phyloP scores from a whole-genome alignment of 2,888 invertebrate species.

The Heliconius erato region DNA sequence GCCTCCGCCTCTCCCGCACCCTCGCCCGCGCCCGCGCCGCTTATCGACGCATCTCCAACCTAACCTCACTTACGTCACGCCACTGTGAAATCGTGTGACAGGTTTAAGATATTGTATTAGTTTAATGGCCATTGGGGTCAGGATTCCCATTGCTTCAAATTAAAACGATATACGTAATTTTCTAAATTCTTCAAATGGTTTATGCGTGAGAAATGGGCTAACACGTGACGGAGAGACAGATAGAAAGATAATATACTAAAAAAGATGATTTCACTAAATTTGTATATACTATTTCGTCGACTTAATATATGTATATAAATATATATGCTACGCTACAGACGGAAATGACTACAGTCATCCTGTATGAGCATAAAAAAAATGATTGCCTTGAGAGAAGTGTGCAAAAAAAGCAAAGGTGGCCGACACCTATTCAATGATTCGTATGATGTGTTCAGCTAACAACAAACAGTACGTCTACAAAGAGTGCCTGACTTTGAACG shows the following conservation, averaged over 20 bases:
- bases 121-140: slow-evolving; percentile 46
- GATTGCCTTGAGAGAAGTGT: slow-evolving; percentile 42
- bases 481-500: slow-evolving; percentile 84
- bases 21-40: slow-evolving; percentile 66
- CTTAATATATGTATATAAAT: background rate
- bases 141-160: slow-evolving; percentile 39
- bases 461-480: slow-evolving; percentile 81
- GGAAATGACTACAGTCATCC: slow-evolving; percentile 11
- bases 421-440: slow-evolving; percentile 78
- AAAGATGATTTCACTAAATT: background rate
- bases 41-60: slow-evolving; percentile 83
- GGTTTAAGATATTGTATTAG: slow-evolving; percentile 56
- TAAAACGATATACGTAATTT: slow-evolving; percentile 17
- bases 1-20: slow-evolving; percentile 63
- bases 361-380: slow-evolving; percentile 30
- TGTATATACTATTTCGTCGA: background rate
- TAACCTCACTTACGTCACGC: slow-evolving; percentile 77
- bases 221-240: background rate
- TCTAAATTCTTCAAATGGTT: background rate
- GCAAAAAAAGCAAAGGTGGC: slow-evolving; percentile 72
- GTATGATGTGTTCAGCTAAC: slow-evolving; percentile 77
- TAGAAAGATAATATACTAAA: background rate
- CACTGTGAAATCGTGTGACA: slow-evolving; percentile 56
- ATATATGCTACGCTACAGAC: background rate
- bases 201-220: background rate